Conservation (phyloP, 2,888 invertebrate genomes). For the Sarcophaga rosellei region DNA sequence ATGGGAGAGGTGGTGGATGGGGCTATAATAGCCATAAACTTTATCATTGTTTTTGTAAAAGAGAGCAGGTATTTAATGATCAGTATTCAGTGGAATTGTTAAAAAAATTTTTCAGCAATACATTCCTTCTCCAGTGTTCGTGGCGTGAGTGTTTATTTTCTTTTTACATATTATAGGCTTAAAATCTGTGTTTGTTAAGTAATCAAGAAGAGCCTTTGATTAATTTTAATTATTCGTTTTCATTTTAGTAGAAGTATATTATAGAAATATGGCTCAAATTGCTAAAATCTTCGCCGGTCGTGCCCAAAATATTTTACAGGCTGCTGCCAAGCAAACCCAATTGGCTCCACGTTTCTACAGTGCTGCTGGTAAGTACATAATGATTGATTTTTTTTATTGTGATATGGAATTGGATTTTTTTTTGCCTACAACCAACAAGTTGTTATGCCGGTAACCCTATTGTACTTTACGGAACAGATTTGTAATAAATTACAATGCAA, state of each 20-base stretch:
- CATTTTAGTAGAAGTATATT: constrained; percentile 19
- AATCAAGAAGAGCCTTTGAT: neutral
- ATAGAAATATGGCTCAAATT: constrained; percentile 77
- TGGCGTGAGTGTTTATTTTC: constrained; percentile 71
- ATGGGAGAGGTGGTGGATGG: too few relatives aligned
- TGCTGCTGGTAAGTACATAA: constrained; percentile 74
- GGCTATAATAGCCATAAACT: too few relatives aligned
- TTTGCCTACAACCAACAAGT: neutral
- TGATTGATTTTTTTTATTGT: neutral
- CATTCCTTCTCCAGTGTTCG: constrained; percentile 73
- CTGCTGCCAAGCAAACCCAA: constrained; percentile 75
- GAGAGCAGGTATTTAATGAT: constrained; percentile 6
- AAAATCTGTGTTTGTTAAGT: constrained; percentile 19
- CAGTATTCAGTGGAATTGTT: neutral
- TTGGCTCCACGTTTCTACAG: constrained; percentile 74
- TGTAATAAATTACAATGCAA: neutral
- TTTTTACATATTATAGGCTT: neutral
- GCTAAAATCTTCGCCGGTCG: constrained; percentile 77
- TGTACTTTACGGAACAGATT: too few relatives aligned
- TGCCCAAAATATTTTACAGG: constrained; percentile 75
- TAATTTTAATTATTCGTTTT: constrained; percentile 6
- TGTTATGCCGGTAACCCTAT: neutral
- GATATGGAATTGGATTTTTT: neutral
- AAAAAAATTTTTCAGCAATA: constrained; percentile 12
- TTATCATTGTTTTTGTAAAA: neutral